Base-by-base conservation (phyloP, 2,113 vertebrate genomes). In the Ameiurus melas region DNA sequence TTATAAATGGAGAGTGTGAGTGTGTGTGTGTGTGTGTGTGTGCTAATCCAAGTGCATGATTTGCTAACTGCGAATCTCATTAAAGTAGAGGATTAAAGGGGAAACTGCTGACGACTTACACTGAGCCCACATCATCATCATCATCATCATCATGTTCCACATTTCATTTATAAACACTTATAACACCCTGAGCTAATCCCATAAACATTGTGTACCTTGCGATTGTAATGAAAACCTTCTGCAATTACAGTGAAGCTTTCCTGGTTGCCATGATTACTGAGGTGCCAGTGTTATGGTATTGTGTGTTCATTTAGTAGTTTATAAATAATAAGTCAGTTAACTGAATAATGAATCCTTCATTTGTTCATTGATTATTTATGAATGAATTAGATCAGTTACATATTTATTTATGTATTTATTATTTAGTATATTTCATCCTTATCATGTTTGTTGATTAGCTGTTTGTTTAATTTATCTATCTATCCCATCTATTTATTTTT, bases 81-180 rank as follows among this genome's bases (percentile, higher is more conserved):
- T 96, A 95, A 89, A 94, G 92, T 92, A 93, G 94, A 94, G 86
- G 94, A 95, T 95, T 95, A 95, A 93, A 94, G 75, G 92, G 93
- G 95, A 96, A 96, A 95, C 94, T 95, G 95, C 95, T 96, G 95
- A 96, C 94, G 92, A 94, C 90, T 95, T 94, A 93, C 68, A 92
- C 93, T 90, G 92, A 94, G 93, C 92, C 90, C 12, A 22, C 33
- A n/a, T 57, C 79, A 22, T 60, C 79, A 30, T 33, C 78, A 20
- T 39, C 17, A 22, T 39, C 47, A 25, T 53, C 75, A 9, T 82
- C 25, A 36, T 79, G 27, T 17, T 79, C 47, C 47, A 55, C 51
- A 78, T 51, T 13, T 51, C 47, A 55, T 79, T 30, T 78, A 78
- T n/a, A 53, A 78, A 14, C 43, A 53, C 13, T 53, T 43, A 47